Conservation (phyloP, 2,888 invertebrate genomes). For the Chirona hameri region DNA sequence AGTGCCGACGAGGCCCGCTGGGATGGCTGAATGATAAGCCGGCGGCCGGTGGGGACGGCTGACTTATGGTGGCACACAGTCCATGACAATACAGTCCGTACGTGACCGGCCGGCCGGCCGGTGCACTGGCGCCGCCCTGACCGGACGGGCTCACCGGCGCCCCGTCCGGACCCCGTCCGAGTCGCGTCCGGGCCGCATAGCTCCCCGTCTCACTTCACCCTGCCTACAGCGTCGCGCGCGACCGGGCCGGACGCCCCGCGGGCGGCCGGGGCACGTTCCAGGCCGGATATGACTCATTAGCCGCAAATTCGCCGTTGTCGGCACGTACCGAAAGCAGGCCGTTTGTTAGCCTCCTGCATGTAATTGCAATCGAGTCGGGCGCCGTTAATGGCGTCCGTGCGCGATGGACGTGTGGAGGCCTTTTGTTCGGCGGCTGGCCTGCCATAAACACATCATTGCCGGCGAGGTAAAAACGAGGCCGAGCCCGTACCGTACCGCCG, state of each 20-base stretch:
- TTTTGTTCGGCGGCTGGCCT: neutral
- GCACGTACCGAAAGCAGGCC: neutral
- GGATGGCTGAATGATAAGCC: no score
- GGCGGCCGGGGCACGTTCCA: neutral
- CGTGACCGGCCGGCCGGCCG: no score
- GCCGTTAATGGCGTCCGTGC: neutral
- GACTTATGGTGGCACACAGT: no score
- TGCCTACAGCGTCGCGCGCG: neutral
- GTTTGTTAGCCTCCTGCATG: conserved; percentile 1
- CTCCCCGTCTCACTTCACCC: neutral
- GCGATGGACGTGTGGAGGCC: neutral
- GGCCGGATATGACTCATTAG: conserved; percentile 8
- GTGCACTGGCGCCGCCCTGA: neutral
- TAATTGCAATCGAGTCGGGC: neutral
- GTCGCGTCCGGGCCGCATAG: no score
- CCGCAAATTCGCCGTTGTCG: neutral
- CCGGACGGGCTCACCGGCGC: neutral
- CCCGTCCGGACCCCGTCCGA: neutral
- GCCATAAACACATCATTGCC: conserved; percentile 6
- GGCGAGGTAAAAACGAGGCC: neutral
- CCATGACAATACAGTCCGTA: no score
- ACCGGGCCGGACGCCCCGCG: neutral
- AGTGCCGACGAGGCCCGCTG: no score
- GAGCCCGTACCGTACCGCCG: no score
- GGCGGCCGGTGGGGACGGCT: no score